A percentile compares a stretch with the other conserved stretches of the same genome.
Conservation (phyloP, 1,140 invertebrate genomes). For the Aricia agestis region DNA sequence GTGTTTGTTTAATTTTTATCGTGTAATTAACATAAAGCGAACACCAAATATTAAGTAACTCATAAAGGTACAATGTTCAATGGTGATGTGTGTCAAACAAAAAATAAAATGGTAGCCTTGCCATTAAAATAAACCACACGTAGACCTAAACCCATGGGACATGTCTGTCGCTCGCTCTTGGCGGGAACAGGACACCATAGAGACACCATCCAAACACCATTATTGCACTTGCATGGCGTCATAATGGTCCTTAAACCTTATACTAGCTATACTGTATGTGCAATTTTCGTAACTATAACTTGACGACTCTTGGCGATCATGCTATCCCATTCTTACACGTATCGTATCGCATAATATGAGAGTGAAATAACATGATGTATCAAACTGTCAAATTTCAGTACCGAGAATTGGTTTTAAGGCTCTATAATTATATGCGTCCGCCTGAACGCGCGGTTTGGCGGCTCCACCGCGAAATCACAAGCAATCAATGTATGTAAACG, state of each 20-base stretch:
- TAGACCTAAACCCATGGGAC: slow-evolving; percentile 59
- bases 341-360: no score
- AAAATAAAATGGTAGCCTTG: slow-evolving; percentile 47
- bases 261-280: no score
- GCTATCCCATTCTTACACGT: no score
- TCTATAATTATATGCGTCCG: no score
- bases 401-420: no score
- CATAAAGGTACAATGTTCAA: slow-evolving; percentile 2
- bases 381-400: no score
- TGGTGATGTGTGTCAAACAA: background rate
- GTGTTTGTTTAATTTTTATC: background rate
- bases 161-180: slow-evolving; percentile 49
- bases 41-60: background rate
- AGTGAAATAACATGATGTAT: no score
- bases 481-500: no score
- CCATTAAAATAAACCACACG: slow-evolving; percentile 57
- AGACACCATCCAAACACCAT: slow-evolving; percentile 25
- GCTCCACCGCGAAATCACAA: no score
- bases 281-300: background rate
- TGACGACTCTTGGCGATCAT: background rate
- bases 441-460: no score
- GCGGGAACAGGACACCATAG: slow-evolving; percentile 35
- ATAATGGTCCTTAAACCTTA: slow-evolving; percentile 9
- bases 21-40: background rate
- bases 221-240: slow-evolving; percentile 24